A percentile compares a stretch with the other conserved stretches of the same genome.
These are phyloP conservation scores for Antedon mediterranea DNA, from an alignment of 53 echinoderm and acorn worm genomes.

Conservation along the genomic window DNA sequence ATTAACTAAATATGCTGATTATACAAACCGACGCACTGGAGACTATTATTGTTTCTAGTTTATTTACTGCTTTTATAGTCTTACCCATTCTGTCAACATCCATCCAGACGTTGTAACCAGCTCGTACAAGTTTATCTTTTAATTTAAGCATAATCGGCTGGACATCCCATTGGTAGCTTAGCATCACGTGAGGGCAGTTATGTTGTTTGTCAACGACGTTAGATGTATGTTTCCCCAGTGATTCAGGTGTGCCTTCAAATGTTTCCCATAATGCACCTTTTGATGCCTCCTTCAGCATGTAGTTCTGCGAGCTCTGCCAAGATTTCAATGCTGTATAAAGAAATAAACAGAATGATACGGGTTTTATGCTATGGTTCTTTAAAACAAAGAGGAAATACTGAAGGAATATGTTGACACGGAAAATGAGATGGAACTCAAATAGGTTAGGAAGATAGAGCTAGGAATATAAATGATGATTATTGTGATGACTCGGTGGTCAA, in stretches of 20 bases:
- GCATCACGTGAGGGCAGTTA: constrained; percentile 55
- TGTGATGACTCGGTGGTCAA: no score
- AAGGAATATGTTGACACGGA: no score
- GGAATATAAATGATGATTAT: no score
- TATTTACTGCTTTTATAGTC: no score
- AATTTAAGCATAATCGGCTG: constrained; percentile 55
- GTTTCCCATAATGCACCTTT: constrained; percentile 87
- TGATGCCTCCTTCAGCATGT: constrained; percentile 35
- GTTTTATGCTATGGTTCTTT: no score
- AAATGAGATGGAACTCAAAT: no score
- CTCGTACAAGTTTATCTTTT: constrained; percentile 40
- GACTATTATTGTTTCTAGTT: no score
- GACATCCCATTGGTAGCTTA: constrained; percentile 96
- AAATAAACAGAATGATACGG: no score
- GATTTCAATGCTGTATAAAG: constrained; percentile 32
- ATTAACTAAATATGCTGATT: no score
- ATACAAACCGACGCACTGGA: no score
- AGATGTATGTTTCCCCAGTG: background rate
- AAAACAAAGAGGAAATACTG: no score
- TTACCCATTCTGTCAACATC: constrained; percentile 89
- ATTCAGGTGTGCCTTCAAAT: constrained; percentile 30
- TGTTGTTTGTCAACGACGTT: background rate
- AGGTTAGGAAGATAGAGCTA: no score
- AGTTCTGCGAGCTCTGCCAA: constrained; percentile 30
- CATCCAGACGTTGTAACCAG: constrained; percentile 86